Evolutionary conservation across 2,797 vertebrate species (phyloP).

Genomic region (Alcedo quadribrachys): DNA sequence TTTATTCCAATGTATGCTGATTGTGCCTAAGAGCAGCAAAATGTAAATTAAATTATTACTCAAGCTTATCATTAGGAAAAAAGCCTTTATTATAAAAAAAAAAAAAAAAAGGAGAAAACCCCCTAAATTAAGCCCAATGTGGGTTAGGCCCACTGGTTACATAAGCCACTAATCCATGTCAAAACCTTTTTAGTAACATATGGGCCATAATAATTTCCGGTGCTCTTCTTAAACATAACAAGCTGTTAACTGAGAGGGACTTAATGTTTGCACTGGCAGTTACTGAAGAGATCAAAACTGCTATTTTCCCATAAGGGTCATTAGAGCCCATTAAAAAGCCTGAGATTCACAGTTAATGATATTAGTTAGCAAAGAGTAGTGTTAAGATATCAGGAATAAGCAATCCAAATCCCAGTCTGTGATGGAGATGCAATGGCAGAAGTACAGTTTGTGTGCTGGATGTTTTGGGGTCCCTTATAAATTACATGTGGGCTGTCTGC

Average conservation of each 20-base stretch:
- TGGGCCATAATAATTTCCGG: conserved; percentile 44
- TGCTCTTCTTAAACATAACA: conserved; percentile 21
- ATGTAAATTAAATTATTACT: conserved; percentile 62
- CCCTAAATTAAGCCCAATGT: conserved; percentile 51
- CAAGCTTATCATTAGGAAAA: conserved; percentile 46
- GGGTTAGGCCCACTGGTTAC: conserved; percentile 21
- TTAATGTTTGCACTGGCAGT: not conserved
- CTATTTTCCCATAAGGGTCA: not conserved
- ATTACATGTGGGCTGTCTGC: not conserved
- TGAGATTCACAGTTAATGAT: not conserved
- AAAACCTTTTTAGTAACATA: conserved; percentile 60
- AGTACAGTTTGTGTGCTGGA: not conserved
- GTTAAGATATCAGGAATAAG: not conserved
- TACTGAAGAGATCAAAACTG: not conserved
- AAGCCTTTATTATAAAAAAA: not conserved
- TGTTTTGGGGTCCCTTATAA: not conserved
- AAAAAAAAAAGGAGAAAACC: not conserved
- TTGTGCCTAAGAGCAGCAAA: conserved; percentile 10
- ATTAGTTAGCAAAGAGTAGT: not conserved
- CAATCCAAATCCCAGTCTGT: not conserved
- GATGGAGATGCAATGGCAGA: not conserved
- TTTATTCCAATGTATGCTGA: not conserved
- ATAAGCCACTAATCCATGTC: conserved; percentile 59
- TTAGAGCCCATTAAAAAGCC: not conserved
- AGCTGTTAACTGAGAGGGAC: conserved; percentile 34